Evolutionary conservation across 2,888 invertebrate genomes (phyloP), one percentile per base, ranked within the genome.

Genomic region (Drosophila stalkeri): DNA sequence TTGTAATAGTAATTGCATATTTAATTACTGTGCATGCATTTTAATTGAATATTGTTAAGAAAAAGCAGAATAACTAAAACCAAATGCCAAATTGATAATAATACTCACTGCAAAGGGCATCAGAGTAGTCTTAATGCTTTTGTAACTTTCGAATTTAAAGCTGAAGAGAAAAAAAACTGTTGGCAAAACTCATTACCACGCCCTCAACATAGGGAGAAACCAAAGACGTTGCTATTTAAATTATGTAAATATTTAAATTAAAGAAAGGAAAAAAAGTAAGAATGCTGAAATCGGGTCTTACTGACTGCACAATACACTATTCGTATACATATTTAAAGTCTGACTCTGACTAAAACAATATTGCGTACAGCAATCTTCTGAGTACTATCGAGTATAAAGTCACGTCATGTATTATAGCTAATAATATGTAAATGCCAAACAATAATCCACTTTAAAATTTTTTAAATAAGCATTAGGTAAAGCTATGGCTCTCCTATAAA

Each of bases 151-250:
- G 12, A 33, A 51, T 51, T 51, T 11, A 18, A 33, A 11, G 31
- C 31, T 33, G 31, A 18, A 18, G 12, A n/a, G 3, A 51, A 49
- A 51, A 49, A 51, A 51, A 33, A 51, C 51, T 12, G 18, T 18
- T 51, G 51, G 7, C 51, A 51, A 51, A 51, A 51, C 51, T 51
- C 33, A 51, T 33, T 51, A 33, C 51, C 51, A 84, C 83, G 89
- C 89, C 83, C 72, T 68, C 70, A 54, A 74, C 20, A 14, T 11
- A 43, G 51, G 64, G 75, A 47, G 74, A 49, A 46, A 60, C 70
- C 63, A 33, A 51, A 31, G 16, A 51, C 31, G 51, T 18, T 51
- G 51, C 18, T 33, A 33, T 51, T 51, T 33, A 51, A 31, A 51
- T 33, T 51, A 51, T 51, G 51, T 51, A 51, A 51, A 51, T 51